Conservation (phyloP, 2,797 vertebrate species). For the Emys orbicularis region DNA sequence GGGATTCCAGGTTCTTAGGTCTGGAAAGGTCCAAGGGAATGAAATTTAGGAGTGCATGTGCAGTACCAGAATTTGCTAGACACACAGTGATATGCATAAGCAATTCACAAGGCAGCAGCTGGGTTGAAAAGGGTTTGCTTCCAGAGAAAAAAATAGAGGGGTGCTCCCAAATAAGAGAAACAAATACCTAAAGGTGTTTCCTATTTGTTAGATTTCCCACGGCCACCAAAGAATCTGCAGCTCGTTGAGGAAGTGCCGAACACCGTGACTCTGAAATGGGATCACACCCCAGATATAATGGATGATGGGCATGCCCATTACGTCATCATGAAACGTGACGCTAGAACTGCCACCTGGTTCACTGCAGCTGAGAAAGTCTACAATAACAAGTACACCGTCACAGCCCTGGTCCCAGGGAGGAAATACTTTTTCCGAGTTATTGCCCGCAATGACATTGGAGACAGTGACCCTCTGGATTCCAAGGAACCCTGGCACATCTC, state of each 20-base stretch:
- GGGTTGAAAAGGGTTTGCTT: neutral
- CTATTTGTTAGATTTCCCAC: conserved; percentile 75
- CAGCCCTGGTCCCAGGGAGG: conserved; percentile 77
- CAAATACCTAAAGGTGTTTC: neutral
- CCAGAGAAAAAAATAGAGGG: neutral
- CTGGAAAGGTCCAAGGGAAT: neutral
- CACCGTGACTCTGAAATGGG: conserved; percentile 79
- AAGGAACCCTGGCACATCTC: conserved; percentile 77
- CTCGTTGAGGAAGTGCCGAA: conserved; percentile 80
- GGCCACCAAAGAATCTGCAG: conserved; percentile 71
- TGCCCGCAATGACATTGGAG: conserved; percentile 74
- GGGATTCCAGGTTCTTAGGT: neutral
- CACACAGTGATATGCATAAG: neutral
- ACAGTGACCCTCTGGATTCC: conserved; percentile 79
- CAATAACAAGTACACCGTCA: conserved; percentile 80
- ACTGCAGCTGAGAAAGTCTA: conserved; percentile 73
- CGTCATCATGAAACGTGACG: conserved; percentile 79
- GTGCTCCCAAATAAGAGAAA: neutral
- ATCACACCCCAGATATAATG: conserved; percentile 77
- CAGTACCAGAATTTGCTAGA: neutral
- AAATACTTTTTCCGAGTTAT: conserved; percentile 83
- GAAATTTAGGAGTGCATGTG: neutral
- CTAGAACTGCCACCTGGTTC: conserved; percentile 79
- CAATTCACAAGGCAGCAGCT: neutral
- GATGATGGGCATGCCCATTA: conserved; percentile 69